Evolutionary conservation across 2,888 invertebrate species (phyloP).

Genomic region (Graphium colonna): DNA sequence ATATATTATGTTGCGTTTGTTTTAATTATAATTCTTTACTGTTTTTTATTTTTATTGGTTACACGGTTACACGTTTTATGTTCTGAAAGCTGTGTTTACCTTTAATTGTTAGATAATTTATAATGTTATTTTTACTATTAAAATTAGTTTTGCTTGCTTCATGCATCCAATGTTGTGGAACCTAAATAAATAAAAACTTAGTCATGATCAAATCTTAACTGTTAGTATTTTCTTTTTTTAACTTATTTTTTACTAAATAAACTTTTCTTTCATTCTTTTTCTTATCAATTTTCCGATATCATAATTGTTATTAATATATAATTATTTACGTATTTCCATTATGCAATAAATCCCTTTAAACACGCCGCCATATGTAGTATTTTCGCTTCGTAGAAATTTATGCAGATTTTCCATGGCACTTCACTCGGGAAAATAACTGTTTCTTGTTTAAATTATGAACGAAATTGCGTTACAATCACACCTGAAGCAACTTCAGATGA

Average conservation of each 20-base stretch:
- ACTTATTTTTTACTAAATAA: too few species aligned
- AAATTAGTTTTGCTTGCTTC: too few species aligned
- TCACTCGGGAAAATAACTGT: slow-evolving; percentile 16
- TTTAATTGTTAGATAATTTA: too few species aligned
- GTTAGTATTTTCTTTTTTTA: neutral
- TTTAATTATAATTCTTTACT: too few species aligned
- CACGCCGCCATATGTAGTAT: slow-evolving; percentile 11
- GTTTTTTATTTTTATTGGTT: too few species aligned
- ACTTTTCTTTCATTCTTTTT: neutral
- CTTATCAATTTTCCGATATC: neutral
- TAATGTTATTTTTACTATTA: too few species aligned
- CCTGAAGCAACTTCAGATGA: slow-evolving; percentile 30
- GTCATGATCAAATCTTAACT: too few species aligned
- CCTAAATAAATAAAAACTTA: too few species aligned
- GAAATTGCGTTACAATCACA: slow-evolving; percentile 17
- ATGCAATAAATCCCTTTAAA: slow-evolving; percentile 9
- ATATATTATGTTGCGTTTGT: too few species aligned
- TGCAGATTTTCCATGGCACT: slow-evolving; percentile 15
- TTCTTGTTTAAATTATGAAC: slow-evolving; percentile 15
- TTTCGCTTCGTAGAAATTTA: slow-evolving; percentile 18
- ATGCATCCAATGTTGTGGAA: too few species aligned
- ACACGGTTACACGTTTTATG: too few species aligned
- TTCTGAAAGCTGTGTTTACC: too few species aligned
- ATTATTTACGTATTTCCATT: neutral
- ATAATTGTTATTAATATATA: neutral